Percentiles rank a stretch among this genome's conserved stretches.
Conservation (phyloP, 2,888 invertebrate species). For the Drosophila robusta region DNA sequence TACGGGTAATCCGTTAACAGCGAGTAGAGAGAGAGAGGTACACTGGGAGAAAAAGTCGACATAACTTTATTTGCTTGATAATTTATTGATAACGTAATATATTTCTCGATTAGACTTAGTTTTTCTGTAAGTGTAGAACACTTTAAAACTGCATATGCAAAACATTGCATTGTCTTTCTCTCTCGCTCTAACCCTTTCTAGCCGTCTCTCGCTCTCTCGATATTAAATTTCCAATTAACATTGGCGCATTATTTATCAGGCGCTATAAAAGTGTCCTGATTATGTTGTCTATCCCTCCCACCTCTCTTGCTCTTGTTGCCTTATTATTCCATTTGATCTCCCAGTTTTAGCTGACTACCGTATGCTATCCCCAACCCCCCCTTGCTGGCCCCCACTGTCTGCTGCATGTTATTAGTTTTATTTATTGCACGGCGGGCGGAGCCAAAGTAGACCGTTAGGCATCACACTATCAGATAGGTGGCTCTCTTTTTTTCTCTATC, state of each 20-base stretch:
- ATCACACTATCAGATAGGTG: conserved; percentile 14
- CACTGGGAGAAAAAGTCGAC: background rate
- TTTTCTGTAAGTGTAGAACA: background rate
- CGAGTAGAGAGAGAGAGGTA: background rate
- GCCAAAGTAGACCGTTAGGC: background rate
- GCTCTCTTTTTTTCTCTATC: conserved; percentile 43
- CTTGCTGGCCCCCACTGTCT: background rate
- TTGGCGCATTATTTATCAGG: conserved; percentile 79
- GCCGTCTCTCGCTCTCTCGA: conserved; percentile 15
- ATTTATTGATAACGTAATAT: too few species aligned
- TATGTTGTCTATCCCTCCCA: conserved; percentile 46
- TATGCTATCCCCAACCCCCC: conserved; percentile 7
- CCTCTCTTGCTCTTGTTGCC: background rate
- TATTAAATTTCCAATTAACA: conserved; percentile 84
- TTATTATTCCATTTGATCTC: conserved; percentile 63
- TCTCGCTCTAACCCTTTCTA: background rate
- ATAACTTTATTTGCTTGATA: too few species aligned
- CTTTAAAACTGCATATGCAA: conserved; percentile 40
- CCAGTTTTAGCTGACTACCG: conserved; percentile 25
- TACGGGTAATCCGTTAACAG: conserved; percentile 7
- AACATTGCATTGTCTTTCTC: background rate
- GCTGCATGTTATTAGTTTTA: conserved; percentile 62
- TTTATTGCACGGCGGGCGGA: conserved; percentile 54
- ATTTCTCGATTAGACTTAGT: too few species aligned
- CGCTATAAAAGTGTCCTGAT: conserved; percentile 82